These are phyloP conservation scores for Dorcus parallelipipedus DNA, from an alignment of 2,888 invertebrate genomes.

Conservation along the genomic window DNA sequence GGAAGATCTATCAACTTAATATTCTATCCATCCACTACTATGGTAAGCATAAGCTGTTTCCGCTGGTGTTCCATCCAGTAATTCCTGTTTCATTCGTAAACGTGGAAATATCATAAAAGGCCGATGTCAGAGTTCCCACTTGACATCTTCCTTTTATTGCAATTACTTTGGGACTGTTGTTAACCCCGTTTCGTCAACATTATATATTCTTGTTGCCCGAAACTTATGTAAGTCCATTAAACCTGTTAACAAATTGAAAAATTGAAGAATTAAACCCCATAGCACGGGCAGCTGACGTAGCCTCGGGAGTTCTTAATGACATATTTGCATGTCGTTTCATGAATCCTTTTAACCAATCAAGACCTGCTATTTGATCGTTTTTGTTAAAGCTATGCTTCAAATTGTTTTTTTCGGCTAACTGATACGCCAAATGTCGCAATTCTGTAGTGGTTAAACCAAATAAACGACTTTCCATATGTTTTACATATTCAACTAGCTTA, in stretches of 20 bases:
- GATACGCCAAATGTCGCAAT: background rate
- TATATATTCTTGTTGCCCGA: background rate
- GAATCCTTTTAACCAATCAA: background rate
- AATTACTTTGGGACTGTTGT: background rate
- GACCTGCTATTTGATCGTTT: background rate
- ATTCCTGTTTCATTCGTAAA: background rate
- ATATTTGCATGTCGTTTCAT: background rate
- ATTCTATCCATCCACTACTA: background rate
- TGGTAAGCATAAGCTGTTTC: background rate
- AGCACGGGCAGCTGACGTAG: conserved; percentile 12
- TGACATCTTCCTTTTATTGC: background rate
- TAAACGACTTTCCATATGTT: background rate
- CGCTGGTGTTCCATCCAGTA: background rate
- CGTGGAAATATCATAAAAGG: background rate
- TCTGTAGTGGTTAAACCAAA: background rate
- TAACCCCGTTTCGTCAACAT: background rate
- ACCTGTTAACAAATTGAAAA: background rate
- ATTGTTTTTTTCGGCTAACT: background rate
- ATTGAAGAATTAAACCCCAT: conserved; percentile 4
- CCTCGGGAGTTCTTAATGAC: conserved; percentile 14
- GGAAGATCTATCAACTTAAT: background rate
- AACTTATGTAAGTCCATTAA: background rate
- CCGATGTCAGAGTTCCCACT: background rate
- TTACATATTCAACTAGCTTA: background rate
- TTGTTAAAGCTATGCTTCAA: background rate